Percentiles rank a stretch among this genome's conserved stretches.
Conservation (phyloP, 1,140 invertebrate species). For the Danaus plexippus region DNA sequence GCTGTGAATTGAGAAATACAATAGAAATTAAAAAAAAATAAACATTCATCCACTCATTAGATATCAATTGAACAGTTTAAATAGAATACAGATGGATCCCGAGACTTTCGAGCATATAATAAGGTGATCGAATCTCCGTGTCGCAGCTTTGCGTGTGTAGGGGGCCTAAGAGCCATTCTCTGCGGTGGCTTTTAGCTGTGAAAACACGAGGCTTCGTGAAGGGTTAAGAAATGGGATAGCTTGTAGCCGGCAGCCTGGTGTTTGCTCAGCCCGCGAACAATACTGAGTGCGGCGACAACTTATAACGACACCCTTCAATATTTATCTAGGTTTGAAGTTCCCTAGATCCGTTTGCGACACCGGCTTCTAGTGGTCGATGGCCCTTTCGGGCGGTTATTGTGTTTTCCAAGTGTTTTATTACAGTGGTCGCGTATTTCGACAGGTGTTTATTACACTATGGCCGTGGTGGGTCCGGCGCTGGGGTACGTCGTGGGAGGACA, state of each 20-base stretch:
- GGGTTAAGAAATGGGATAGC: constrained; percentile 39
- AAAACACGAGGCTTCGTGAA: constrained; percentile 36
- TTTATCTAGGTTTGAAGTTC: constrained; percentile 1
- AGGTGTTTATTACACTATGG: constrained; percentile 86
- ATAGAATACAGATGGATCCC: too few relatives aligned
- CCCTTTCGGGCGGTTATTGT: background rate
- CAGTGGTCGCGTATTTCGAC: constrained; percentile 34
- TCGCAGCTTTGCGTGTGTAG: constrained; percentile 13
- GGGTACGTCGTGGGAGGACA: constrained; percentile 86
- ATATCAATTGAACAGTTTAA: too few relatives aligned
- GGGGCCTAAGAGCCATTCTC: constrained; percentile 15
- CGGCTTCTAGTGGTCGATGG: too few relatives aligned
- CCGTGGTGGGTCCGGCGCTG: constrained; percentile 85
- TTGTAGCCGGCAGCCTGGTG: constrained; percentile 12
- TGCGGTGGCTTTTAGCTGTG: constrained; percentile 54
- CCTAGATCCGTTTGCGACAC: too few relatives aligned
- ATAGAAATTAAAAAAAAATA: too few relatives aligned
- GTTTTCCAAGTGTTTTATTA: background rate
- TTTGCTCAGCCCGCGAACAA: constrained; percentile 18
- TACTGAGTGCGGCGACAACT: constrained; percentile 13
- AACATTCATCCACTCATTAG: too few relatives aligned
- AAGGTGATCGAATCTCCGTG: too few relatives aligned
- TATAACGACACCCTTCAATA: constrained; percentile 17
- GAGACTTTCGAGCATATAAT: too few relatives aligned
- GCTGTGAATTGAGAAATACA: too few relatives aligned